Conservation (phyloP, 2,888 invertebrate species). For the Nomada fucata region DNA sequence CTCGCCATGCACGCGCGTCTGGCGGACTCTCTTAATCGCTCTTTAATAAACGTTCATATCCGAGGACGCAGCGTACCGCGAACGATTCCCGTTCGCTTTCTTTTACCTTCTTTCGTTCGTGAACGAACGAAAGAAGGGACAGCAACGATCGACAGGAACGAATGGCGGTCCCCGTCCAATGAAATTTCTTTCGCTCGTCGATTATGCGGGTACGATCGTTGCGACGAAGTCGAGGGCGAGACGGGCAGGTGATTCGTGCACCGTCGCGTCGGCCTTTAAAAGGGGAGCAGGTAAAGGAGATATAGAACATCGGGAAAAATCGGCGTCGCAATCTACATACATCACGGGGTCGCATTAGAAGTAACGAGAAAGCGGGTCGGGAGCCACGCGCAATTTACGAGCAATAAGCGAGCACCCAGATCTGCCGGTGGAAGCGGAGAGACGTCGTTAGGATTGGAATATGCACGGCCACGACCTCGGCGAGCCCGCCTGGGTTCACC, state of each 20-base stretch:
- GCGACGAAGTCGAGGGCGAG: conserved; percentile 49
- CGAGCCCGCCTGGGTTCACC: conserved; percentile 76
- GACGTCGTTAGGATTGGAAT: conserved; percentile 81
- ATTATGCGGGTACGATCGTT: conserved; percentile 32
- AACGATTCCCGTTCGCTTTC: not conserved
- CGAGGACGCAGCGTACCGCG: too few species aligned
- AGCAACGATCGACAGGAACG: conserved; percentile 13
- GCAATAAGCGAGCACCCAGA: conserved; percentile 78
- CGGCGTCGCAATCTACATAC: conserved; percentile 68
- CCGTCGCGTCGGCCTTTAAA: conserved; percentile 45
- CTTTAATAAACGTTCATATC: conserved; percentile 16
- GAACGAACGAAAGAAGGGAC: not conserved
- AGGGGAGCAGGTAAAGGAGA: conserved; percentile 1
- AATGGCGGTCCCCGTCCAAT: conserved; percentile 8
- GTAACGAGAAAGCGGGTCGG: conserved; percentile 80
- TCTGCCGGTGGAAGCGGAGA: conserved; percentile 70
- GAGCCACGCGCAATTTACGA: conserved; percentile 81
- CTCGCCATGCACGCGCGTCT: not conserved
- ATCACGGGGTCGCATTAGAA: conserved; percentile 70
- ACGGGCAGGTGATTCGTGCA: conserved; percentile 59
- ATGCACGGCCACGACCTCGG: conserved; percentile 81
- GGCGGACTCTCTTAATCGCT: conserved; percentile 31
- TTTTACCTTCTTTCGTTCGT: too few species aligned
- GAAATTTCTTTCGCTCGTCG: conserved; percentile 43
- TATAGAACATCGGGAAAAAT: conserved; percentile 49